Percentiles rank a stretch among this genome's conserved stretches.
phyloP scores from a whole-genome alignment of 1,140 invertebrate genomes.

The Caenorhabditis remanei region DNA sequence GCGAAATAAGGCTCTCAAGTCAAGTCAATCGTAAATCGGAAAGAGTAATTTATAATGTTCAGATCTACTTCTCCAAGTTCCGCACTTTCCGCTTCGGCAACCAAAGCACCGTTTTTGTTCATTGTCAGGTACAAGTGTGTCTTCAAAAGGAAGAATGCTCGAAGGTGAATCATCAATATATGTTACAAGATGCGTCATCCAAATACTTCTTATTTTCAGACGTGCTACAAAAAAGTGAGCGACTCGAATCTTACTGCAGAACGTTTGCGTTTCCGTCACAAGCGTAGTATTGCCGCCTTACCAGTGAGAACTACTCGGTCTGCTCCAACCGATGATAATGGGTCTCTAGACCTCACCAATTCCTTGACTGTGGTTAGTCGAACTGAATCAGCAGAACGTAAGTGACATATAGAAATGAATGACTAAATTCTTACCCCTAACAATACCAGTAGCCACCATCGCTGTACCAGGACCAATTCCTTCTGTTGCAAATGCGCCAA shows the following conservation, averaged over 20 bases:
- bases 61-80: slow-evolving; percentile 71
- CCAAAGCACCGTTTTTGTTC: slow-evolving; percentile 67
- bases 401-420: not conserved
- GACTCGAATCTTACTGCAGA: slow-evolving; percentile 67
- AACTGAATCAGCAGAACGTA: slow-evolving; percentile 19
- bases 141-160: slow-evolving; percentile 66
- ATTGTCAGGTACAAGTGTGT: slow-evolving; percentile 70
- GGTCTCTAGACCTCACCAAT: slow-evolving; percentile 12
- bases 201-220: slow-evolving; percentile 46
- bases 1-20: not conserved
- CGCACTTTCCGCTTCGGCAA: slow-evolving; percentile 69
- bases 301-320: not conserved
- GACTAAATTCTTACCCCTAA: not conserved
- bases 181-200: not conserved
- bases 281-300: slow-evolving; percentile 33
- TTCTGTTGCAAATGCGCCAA: not conserved
- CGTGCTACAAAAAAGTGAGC: slow-evolving; percentile 64
- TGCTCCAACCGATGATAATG: not conserved
- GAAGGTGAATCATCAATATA: slow-evolving; percentile 49
- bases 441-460: not conserved
- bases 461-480: not conserved
- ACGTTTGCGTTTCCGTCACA: slow-evolving; percentile 64
- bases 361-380: slow-evolving; percentile 7
- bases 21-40: not conserved
- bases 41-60: slow-evolving; percentile 16